Evolutionary conservation across 1,140 invertebrate genomes (phyloP).

Genomic region (Drosophila truncata): DNA sequence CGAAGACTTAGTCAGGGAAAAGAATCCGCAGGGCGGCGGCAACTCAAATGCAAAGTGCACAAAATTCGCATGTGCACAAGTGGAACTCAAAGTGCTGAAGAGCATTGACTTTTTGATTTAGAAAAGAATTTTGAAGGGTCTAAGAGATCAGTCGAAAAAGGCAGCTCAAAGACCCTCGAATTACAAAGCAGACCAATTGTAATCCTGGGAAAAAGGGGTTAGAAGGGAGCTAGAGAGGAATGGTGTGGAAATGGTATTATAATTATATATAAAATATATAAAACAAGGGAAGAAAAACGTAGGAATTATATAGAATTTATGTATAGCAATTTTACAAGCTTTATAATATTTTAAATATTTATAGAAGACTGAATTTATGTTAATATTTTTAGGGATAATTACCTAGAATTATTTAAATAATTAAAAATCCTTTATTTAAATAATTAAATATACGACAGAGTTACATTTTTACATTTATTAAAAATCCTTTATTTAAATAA

Average conservation of each 20-base stretch:
- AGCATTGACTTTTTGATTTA: constrained; percentile 45
- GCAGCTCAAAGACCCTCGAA: constrained; percentile 2
- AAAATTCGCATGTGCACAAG: constrained; percentile 48
- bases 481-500: no score
- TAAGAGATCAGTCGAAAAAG: constrained; percentile 22
- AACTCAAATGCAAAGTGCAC: constrained; percentile 39
- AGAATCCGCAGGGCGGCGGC: constrained; percentile 16
- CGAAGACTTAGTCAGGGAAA: background rate
- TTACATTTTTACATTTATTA: no score
- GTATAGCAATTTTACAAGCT: no score
- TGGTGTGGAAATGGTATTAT: background rate
- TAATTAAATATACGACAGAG: no score
- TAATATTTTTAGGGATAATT: no score
- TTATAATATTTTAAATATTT: no score
- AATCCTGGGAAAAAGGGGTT: constrained; percentile 9
- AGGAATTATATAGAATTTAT: no score
- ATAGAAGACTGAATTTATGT: no score
- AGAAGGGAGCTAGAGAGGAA: no score
- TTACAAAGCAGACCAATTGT: background rate
- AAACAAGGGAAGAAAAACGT: background rate
- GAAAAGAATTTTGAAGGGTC: background rate
- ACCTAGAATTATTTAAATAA: no score
- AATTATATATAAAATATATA: background rate
- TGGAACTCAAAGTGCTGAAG: constrained; percentile 38
- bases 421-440: no score